These are phyloP conservation scores for Spinus olivaceus DNA, from an alignment of 2,797 vertebrate genomes.

Conservation along the genomic window DNA sequence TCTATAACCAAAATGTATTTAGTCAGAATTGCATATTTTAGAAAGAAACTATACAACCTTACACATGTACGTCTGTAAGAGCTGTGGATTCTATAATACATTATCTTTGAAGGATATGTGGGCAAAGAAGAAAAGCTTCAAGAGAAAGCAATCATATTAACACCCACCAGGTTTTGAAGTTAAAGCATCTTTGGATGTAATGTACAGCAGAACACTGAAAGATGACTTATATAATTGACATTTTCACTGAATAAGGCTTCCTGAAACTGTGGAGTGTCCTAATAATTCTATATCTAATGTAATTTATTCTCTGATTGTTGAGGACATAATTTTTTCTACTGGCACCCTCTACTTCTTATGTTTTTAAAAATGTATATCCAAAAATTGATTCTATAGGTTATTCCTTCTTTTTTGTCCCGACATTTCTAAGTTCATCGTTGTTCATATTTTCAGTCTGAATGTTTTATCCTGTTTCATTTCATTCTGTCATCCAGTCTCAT, in stretches of 20 bases:
- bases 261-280: not conserved
- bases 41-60: not conserved
- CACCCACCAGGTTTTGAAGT: slow-evolving; percentile 47
- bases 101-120: slow-evolving; percentile 23
- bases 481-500: not conserved
- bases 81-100: not conserved
- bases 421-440: not conserved
- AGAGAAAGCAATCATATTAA: slow-evolving; percentile 20
- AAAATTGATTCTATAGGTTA: not conserved
- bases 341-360: not conserved
- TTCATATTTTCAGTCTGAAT: not conserved
- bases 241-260: slow-evolving; percentile 32
- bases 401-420: not conserved
- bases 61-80: not conserved
- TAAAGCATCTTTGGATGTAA: slow-evolving; percentile 23
- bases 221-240: slow-evolving; percentile 50
- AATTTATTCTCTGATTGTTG: not conserved
- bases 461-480: not conserved
- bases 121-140: slow-evolving; percentile 43
- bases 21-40: not conserved
- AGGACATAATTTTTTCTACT: not conserved
- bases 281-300: not conserved
- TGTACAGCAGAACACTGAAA: not conserved
- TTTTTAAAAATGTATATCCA: not conserved
- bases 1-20: not conserved